Conservation (phyloP, 2,888 invertebrate species). For the Meta bourneti region DNA sequence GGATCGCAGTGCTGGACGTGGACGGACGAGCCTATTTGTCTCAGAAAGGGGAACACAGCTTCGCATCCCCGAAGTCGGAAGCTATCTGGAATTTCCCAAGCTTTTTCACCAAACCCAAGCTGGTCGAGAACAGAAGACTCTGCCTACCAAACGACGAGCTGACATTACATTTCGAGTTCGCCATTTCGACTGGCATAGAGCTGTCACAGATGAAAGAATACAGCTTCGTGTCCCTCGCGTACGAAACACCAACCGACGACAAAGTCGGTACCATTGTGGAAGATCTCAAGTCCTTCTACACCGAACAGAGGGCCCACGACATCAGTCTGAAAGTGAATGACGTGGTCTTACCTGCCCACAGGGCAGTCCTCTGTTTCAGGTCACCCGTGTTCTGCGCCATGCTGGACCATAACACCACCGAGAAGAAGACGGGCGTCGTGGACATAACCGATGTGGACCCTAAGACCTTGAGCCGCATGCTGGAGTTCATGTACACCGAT, state of each 20-base stretch:
- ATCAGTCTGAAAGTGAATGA: constrained; percentile 4
- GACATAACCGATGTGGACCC: constrained; percentile 12
- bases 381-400: constrained; percentile 31
- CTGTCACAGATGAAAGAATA: constrained; percentile 2
- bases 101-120: constrained; percentile 19
- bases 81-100: constrained; percentile 11
- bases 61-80: constrained; percentile 4
- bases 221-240: not conserved
- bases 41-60: not conserved
- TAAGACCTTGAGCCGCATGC: not conserved
- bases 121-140: not conserved
- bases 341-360: not conserved
- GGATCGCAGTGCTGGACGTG: constrained; percentile 11
- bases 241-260: not conserved
- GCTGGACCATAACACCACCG: constrained; percentile 12
- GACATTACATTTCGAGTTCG: not conserved
- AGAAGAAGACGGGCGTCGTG: not conserved
- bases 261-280: not conserved
- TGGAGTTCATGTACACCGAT: constrained; percentile 40
- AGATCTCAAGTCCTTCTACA: constrained; percentile 10
- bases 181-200: not conserved
- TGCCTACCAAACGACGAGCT: constrained; percentile 26
- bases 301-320: constrained; percentile 17
- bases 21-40: not conserved
- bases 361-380: not conserved